These are phyloP conservation scores for Brachypalpus laphriformis DNA, from an alignment of 2,888 invertebrate species.

Conservation along the genomic window DNA sequence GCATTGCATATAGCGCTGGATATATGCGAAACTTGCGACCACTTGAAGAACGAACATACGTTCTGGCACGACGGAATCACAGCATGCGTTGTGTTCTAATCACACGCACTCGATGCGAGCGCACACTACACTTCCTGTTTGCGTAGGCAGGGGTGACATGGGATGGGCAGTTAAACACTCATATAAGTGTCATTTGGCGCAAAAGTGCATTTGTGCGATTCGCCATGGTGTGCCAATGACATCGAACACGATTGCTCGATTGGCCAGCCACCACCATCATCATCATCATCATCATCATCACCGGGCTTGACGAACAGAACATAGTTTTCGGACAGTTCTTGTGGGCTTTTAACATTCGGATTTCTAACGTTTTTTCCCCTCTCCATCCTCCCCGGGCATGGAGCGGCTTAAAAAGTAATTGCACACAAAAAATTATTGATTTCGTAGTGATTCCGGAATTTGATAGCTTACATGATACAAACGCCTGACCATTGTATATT, in stretches of 20 bases:
- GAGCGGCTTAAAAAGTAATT: slow-evolving; percentile 1
- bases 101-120: slow-evolving; percentile 54
- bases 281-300: slow-evolving; percentile 18
- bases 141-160: slow-evolving; percentile 74
- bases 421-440: slow-evolving; percentile 63
- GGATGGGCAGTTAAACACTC: slow-evolving; percentile 74
- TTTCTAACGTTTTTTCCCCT: slow-evolving; percentile 57
- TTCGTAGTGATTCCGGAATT: slow-evolving; percentile 71
- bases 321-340: slow-evolving; percentile 63
- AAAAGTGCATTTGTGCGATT: slow-evolving; percentile 24
- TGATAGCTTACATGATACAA: slow-evolving; percentile 70
- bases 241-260: slow-evolving; percentile 65
- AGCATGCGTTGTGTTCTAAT: slow-evolving; percentile 73
- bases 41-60: slow-evolving; percentile 11
- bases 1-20: not conserved
- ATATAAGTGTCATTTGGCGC: slow-evolving; percentile 69
- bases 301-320: slow-evolving; percentile 49
- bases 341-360: slow-evolving; percentile 63
- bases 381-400: not conserved
- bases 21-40: slow-evolving; percentile 1
- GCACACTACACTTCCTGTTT: slow-evolving; percentile 69
- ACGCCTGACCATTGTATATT: slow-evolving; percentile 53
- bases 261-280: slow-evolving; percentile 9
- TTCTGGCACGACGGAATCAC: slow-evolving; percentile 45
- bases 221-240: slow-evolving; percentile 48